Percentiles rank a stretch among this genome's conserved stretches.
Evolutionary conservation across 2,888 invertebrate species (phyloP).

Genomic region (Chrysolina oricalcia): DNA sequence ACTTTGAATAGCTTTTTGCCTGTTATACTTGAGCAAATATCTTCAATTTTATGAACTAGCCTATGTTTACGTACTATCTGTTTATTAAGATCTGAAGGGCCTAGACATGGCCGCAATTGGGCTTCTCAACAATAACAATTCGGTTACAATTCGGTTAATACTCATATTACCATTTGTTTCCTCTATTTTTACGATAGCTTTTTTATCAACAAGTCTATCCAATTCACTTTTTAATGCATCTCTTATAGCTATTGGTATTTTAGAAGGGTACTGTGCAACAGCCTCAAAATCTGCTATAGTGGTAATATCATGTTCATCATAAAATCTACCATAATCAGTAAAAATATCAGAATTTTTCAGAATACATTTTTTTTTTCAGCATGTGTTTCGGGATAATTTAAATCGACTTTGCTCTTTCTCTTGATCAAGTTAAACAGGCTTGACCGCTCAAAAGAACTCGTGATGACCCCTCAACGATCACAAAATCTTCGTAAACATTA

Average conservation of each 20-base stretch:
- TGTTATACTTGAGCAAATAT: conserved; percentile 39
- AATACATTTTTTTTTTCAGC: conserved; percentile 5
- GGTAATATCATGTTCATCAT: conserved; percentile 28
- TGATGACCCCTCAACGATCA: conserved; percentile 33
- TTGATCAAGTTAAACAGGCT: conserved; percentile 33
- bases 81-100: conserved; percentile 37
- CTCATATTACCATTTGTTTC: conserved; percentile 43
- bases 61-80: conserved; percentile 40
- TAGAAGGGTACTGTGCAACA: conserved; percentile 30
- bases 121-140: conserved; percentile 46
- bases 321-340: conserved; percentile 26
- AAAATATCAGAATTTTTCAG: conserved; percentile 38
- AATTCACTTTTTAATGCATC: conserved; percentile 30
- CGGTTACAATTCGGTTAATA: conserved; percentile 48
- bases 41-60: conserved; percentile 35
- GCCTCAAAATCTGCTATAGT: conserved; percentile 31
- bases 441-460: conserved; percentile 33
- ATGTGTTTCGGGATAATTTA: conserved; percentile 4
- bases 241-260: conserved; percentile 38
- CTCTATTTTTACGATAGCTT: conserved; percentile 44
- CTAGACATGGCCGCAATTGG: conserved; percentile 39
- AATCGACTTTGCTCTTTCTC: conserved; percentile 21
- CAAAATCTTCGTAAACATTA: conserved; percentile 40
- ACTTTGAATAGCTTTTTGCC: conserved; percentile 38
- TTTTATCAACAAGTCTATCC: conserved; percentile 39